phyloP scores from a whole-genome alignment of 2,797 vertebrate genomes.

The Natrix natrix region DNA sequence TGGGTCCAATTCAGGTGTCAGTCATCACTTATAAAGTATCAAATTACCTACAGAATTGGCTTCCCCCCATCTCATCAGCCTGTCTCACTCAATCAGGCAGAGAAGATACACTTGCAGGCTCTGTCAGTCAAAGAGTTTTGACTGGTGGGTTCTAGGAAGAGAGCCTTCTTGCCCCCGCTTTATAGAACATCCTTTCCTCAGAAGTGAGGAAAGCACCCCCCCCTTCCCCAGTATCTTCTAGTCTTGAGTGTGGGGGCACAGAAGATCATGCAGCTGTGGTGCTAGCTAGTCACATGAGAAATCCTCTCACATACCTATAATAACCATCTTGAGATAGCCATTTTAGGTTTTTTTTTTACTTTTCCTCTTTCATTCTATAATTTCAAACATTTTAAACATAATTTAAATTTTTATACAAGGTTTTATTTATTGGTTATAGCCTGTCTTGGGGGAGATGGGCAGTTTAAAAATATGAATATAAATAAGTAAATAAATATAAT shows the following conservation, averaged over 20 bases:
- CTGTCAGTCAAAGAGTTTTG: not conserved
- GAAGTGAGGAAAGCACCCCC: not conserved
- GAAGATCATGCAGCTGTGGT: not conserved
- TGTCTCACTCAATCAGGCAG: not conserved
- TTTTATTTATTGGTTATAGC: not conserved
- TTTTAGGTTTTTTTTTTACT: not conserved
- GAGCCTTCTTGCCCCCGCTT: not conserved
- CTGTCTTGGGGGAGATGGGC: not conserved
- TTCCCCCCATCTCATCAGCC: not conserved
- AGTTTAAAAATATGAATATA: not conserved
- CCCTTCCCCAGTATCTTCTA: not conserved
- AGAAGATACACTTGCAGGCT: not conserved
- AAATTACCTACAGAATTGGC: not conserved
- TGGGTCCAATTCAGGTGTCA: no score
- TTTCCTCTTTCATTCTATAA: not conserved
- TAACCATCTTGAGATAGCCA: not conserved
- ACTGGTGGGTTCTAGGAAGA: not conserved
- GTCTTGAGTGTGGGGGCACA: not conserved
- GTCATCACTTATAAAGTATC: not conserved
- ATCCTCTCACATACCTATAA: not conserved
- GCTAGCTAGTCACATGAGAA: not conserved
- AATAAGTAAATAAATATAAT: slow-evolving; percentile 32
- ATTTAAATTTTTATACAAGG: not conserved
- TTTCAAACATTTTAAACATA: not conserved
- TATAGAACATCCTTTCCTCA: not conserved